These are phyloP conservation scores for Steatocranus sp. DNA, from an alignment of 2,797 vertebrate genomes.

Conservation along the genomic window DNA sequence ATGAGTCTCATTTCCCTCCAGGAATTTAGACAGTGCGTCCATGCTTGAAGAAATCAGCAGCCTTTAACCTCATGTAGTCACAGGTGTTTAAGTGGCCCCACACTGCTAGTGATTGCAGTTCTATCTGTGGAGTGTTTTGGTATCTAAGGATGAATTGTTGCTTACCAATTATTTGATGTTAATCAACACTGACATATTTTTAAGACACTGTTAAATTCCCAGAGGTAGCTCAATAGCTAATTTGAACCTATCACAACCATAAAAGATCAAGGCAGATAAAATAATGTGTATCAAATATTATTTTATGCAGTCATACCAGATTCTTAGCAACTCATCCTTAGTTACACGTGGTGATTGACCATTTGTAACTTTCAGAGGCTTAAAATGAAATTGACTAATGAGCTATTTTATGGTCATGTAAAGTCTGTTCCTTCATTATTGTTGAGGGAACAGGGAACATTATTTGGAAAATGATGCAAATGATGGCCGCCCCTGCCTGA, in stretches of 20 bases:
- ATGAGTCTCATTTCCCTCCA: neutral
- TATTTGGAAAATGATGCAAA: neutral
- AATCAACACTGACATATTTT: neutral
- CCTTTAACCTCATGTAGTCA: slow-evolving; percentile 33
- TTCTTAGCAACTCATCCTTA: neutral
- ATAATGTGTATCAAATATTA: neutral
- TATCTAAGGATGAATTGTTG: neutral
- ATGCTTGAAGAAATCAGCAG: slow-evolving; percentile 21
- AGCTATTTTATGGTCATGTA: neutral
- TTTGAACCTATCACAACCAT: neutral
- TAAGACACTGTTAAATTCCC: neutral
- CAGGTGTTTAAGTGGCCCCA: slow-evolving; percentile 34
- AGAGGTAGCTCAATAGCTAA: neutral
- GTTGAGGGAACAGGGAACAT: neutral
- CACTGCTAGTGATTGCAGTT: neutral
- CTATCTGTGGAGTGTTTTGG: neutral
- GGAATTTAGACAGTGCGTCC: neutral
- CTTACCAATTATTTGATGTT: neutral
- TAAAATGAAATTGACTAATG: neutral
- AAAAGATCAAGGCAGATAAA: neutral
- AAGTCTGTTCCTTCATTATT: neutral
- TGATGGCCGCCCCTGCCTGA: neutral
- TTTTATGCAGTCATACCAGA: neutral
- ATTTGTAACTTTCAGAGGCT: neutral
- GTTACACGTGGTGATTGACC: neutral